A percentile compares a stretch with the other conserved stretches of the same genome.
Evolutionary conservation across 2,113 vertebrate species (phyloP).

Genomic region (Melanotaenia duboulayi): DNA sequence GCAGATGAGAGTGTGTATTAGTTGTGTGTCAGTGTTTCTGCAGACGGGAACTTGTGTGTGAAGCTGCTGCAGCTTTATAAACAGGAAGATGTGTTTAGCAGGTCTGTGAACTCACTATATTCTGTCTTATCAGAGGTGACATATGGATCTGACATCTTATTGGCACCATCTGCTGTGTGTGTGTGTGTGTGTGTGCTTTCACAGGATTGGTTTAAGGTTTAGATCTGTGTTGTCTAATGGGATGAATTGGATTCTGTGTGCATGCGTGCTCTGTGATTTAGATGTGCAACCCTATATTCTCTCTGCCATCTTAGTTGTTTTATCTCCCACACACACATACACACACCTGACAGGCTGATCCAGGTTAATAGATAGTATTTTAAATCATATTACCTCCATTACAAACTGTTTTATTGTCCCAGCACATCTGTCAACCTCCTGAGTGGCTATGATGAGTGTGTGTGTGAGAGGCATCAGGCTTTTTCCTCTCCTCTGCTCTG

Average conservation of each 20-base stretch:
- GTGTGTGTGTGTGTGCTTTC: slow-evolving; percentile 28
- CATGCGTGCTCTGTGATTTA: slow-evolving; percentile 69
- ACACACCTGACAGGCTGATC: slow-evolving; percentile 73
- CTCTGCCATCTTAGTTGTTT: slow-evolving; percentile 73
- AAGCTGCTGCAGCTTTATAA: slow-evolving; percentile 3
- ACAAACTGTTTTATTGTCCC: slow-evolving; percentile 93
- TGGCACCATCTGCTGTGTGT: slow-evolving; percentile 35
- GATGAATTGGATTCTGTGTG: slow-evolving; percentile 49
- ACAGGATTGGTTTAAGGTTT: slow-evolving; percentile 30
- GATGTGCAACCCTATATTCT: slow-evolving; percentile 73
- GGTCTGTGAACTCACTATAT: slow-evolving; percentile 20
- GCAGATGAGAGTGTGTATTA: not conserved
- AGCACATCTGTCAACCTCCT: slow-evolving; percentile 88
- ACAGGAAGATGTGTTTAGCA: slow-evolving; percentile 19
- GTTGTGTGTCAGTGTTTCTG: slow-evolving; percentile 9
- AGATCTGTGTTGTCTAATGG: slow-evolving; percentile 61
- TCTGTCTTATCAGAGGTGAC: slow-evolving; percentile 54
- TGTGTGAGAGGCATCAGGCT: slow-evolving; percentile 28
- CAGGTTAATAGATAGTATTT: slow-evolving; percentile 97
- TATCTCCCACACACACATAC: slow-evolving; percentile 64
- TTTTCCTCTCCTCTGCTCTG: slow-evolving; percentile 77
- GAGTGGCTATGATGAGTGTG: slow-evolving; percentile 69
- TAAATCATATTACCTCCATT: slow-evolving; percentile 99
- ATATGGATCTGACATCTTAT: slow-evolving; percentile 47
- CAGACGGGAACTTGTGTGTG: slow-evolving; percentile 9